Evolutionary conservation across 2,888 invertebrate species (phyloP).

Genomic region (Drosophila buzzatii): DNA sequence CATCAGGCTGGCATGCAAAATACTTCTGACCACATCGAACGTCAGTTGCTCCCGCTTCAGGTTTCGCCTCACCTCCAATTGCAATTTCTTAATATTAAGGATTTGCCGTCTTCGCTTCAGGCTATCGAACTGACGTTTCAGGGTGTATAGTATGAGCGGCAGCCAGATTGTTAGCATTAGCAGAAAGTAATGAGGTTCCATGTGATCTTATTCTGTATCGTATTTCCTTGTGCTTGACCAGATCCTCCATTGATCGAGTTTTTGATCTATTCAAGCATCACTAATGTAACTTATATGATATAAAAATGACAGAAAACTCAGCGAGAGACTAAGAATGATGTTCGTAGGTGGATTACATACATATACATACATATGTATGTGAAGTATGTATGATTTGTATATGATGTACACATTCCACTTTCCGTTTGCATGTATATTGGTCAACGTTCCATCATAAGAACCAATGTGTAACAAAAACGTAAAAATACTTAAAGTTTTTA

Average conservation of each 20-base stretch:
- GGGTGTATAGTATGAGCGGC: constrained; percentile 21
- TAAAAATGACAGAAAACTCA: constrained; percentile 20
- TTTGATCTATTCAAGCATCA: neutral
- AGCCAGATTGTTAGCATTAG: constrained; percentile 36
- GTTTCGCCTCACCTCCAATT: constrained; percentile 39
- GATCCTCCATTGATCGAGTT: constrained; percentile 7
- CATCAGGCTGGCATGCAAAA: constrained; percentile 26
- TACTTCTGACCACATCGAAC: constrained; percentile 12
- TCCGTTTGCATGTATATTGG: neutral
- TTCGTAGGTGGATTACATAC: neutral
- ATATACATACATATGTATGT: neutral
- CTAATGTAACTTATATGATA: neutral
- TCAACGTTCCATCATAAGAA: neutral
- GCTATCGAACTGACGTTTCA: constrained; percentile 18
- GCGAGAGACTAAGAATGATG: neutral
- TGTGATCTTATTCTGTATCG: neutral
- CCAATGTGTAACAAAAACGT: neutral
- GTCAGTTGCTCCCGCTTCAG: constrained; percentile 35
- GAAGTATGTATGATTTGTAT: neutral
- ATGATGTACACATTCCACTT: too few species aligned
- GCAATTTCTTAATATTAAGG: constrained; percentile 22
- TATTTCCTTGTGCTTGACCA: neutral
- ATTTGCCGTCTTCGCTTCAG: constrained; percentile 12
- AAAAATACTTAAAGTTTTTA: neutral
- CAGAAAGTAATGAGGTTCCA: neutral